phyloP scores from a whole-genome alignment of 1,140 invertebrate genomes.

The Leptinotarsa undecemlineata region DNA sequence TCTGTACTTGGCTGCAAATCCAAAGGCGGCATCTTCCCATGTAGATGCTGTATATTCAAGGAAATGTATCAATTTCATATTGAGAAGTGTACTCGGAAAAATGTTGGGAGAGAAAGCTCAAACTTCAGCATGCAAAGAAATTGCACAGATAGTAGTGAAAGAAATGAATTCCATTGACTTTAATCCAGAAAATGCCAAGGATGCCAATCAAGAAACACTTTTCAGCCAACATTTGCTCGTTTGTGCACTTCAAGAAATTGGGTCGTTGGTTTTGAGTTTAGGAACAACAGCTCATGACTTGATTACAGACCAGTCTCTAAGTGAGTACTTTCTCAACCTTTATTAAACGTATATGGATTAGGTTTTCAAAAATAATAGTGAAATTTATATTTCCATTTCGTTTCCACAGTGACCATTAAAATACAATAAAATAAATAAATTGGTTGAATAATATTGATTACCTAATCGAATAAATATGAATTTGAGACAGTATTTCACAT shows the following conservation, averaged over 20 bases:
- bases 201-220: conserved; percentile 86
- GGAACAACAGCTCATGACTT: conserved; percentile 91
- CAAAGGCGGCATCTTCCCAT: conserved; percentile 91
- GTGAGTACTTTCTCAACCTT: conserved; percentile 56
- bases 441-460: too few relatives aligned
- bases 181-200: conserved; percentile 87
- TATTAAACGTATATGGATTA: too few relatives aligned
- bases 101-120: conserved; percentile 97
- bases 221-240: conserved; percentile 93
- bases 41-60: conserved; percentile 97
- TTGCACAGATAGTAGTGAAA: conserved; percentile 88
- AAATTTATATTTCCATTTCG: too few relatives aligned
- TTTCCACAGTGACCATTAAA: too few relatives aligned
- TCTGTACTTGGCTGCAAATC: conserved; percentile 89
- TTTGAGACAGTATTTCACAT: too few relatives aligned
- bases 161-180: conserved; percentile 95
- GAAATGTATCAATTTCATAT: conserved; percentile 96
- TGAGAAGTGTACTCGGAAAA: conserved; percentile 87
- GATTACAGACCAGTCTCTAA: conserved; percentile 82
- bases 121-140: conserved; percentile 91
- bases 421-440: too few relatives aligned
- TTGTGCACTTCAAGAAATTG: conserved; percentile 91
- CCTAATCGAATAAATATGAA: too few relatives aligned
- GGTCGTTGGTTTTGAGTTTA: conserved; percentile 81
- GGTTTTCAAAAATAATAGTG: too few relatives aligned